A percentile compares a stretch with the other conserved stretches of the same genome.
Conservation (phyloP, 1,140 invertebrate species). For the Pteromalus puparum region DNA sequence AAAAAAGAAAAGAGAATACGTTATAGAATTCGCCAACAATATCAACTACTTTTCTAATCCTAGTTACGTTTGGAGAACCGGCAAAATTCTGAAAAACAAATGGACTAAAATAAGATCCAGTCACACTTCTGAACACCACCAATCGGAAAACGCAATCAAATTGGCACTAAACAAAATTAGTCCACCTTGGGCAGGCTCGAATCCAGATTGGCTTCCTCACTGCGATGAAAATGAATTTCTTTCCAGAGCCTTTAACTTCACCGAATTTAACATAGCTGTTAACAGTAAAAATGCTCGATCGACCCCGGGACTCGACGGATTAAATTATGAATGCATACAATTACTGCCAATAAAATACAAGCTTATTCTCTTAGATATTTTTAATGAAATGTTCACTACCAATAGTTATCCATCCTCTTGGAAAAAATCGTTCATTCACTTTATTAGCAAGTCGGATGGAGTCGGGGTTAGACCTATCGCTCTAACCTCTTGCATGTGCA, state of each 20-base stretch:
- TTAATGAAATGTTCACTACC: background rate
- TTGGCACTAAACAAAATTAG: background rate
- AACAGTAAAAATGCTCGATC: too few species aligned
- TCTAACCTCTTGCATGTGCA: too few species aligned
- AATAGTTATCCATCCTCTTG: background rate
- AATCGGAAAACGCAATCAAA: background rate
- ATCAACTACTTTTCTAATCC: too few species aligned
- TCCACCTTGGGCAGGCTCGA: background rate
- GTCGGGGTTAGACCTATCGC: too few species aligned
- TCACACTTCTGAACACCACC: background rate
- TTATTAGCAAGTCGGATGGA: background rate
- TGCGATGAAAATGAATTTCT: background rate
- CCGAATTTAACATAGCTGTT: too few species aligned
- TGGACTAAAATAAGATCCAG: too few species aligned
- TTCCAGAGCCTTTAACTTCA: background rate
- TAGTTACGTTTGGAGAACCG: too few species aligned
- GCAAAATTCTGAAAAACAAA: background rate
- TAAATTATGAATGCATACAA: too few species aligned
- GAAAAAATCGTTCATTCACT: background rate
- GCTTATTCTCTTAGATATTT: too few species aligned
- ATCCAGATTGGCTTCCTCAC: background rate
- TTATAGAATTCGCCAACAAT: background rate
- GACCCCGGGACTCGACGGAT: too few species aligned
- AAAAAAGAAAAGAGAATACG: slow-evolving; percentile 7
- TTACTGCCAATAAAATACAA: too few species aligned